A percentile compares a stretch with the other conserved stretches of the same genome.
Conservation (phyloP, 1,140 invertebrate species). For the Colletes latitarsis region DNA sequence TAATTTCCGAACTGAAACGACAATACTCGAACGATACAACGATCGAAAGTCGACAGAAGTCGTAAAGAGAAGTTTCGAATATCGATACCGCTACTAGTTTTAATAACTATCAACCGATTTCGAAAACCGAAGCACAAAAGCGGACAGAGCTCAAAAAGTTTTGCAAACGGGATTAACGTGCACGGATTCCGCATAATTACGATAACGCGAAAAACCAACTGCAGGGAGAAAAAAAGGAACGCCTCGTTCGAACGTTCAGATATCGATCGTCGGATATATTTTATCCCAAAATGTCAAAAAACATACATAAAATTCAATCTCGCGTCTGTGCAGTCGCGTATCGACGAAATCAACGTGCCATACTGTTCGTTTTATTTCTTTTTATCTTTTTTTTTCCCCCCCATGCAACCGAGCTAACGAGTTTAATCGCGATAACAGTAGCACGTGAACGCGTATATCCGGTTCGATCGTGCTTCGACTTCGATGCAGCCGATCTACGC, state of each 20-base stretch:
- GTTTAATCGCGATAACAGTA: slow-evolving; percentile 40
- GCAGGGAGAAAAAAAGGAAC: not conserved
- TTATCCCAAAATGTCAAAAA: slow-evolving; percentile 23
- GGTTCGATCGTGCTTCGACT: slow-evolving; percentile 1
- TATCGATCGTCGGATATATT: slow-evolving; percentile 24
- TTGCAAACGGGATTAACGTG: slow-evolving; percentile 33
- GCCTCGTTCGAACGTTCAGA: slow-evolving; percentile 16
- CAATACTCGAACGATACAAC: too few species aligned
- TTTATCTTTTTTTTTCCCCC: not conserved
- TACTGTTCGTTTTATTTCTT: not conserved
- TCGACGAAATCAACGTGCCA: slow-evolving; percentile 8
- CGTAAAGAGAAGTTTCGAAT: not conserved
- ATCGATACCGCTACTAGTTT: slow-evolving; percentile 12
- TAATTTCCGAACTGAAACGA: too few species aligned
- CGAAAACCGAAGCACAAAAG: too few species aligned
- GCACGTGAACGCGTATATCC: slow-evolving; percentile 9
- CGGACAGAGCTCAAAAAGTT: not conserved
- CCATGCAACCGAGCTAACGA: slow-evolving; percentile 18
- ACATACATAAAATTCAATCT: slow-evolving; percentile 42
- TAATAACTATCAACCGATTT: slow-evolving; percentile 16
- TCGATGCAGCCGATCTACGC: not conserved
- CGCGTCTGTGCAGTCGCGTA: not conserved
- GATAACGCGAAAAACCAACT: slow-evolving; percentile 42
- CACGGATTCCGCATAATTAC: slow-evolving; percentile 26
- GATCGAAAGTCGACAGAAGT: too few species aligned